Conservation (phyloP, 1,140 invertebrate species). For the Araneus ventricosus region DNA sequence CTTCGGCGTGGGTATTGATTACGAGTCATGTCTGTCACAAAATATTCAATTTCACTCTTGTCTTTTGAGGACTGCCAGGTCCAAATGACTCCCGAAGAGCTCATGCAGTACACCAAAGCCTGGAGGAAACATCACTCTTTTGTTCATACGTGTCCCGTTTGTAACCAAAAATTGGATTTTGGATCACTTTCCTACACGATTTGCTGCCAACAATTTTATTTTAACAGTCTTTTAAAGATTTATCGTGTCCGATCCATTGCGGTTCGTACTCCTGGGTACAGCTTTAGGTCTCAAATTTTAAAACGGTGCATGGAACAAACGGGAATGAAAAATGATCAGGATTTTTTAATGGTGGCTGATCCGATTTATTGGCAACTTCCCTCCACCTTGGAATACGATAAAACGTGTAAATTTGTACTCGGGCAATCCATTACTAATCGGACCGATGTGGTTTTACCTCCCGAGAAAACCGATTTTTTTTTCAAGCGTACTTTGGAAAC, state of each 20-base stretch:
- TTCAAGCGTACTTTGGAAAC: slow-evolving; percentile 46
- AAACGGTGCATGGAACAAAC: neutral
- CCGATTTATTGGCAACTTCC: slow-evolving; percentile 56
- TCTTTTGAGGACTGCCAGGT: neutral
- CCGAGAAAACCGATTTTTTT: neutral
- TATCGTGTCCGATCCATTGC: slow-evolving; percentile 39
- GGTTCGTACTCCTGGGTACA: neutral
- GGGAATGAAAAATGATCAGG: neutral
- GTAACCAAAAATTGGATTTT: neutral
- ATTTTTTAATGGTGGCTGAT: slow-evolving; percentile 54
- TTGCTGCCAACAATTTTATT: slow-evolving; percentile 51
- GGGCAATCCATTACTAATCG: neutral
- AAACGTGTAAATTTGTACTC: slow-evolving; percentile 31
- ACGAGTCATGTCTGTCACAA: neutral
- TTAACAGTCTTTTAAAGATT: neutral
- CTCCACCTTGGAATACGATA: slow-evolving; percentile 43
- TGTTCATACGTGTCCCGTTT: neutral
- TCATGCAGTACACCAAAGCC: neutral
- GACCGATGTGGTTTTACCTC: neutral
- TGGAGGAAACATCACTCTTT: slow-evolving; percentile 18
- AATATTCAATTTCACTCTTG: neutral
- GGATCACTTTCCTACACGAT: neutral
- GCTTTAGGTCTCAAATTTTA: neutral
- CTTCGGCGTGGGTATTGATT: neutral
- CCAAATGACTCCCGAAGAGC: neutral